Percentiles rank a stretch among this genome's conserved stretches.
Conservation (phyloP, 2,888 invertebrate genomes). For the Noctua janthe region DNA sequence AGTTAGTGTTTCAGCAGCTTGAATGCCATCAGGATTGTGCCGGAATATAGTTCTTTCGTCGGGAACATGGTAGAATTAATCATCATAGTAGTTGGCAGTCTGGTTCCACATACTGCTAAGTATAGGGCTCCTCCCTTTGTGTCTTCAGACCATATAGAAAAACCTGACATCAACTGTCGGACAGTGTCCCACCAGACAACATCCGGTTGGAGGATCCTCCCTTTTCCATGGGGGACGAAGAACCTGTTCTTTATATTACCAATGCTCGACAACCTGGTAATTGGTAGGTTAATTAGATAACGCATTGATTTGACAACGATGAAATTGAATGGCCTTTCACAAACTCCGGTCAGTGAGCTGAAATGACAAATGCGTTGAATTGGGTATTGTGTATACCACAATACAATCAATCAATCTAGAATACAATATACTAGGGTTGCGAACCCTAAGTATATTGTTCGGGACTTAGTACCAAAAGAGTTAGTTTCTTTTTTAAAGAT, state of each 20-base stretch:
- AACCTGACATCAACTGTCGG: too few species aligned
- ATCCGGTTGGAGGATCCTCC: too few species aligned
- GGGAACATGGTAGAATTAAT: background rate
- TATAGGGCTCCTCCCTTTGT: background rate
- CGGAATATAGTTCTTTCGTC: background rate
- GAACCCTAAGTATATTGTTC: slow-evolving; percentile 7
- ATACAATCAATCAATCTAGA: slow-evolving; percentile 27
- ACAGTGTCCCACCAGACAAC: too few species aligned
- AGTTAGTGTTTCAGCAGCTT: background rate
- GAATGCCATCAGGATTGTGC: background rate
- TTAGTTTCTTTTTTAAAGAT: slow-evolving; percentile 15
- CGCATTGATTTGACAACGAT: background rate
- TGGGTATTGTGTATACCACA: slow-evolving; percentile 10
- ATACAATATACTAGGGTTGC: slow-evolving; percentile 4
- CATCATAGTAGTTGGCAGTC: background rate
- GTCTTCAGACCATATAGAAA: background rate
- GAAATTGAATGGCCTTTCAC: slow-evolving; percentile 5
- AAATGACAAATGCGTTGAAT: slow-evolving; percentile 18
- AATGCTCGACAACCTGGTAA: too few species aligned
- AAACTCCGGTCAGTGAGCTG: background rate
- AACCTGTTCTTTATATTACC: too few species aligned
- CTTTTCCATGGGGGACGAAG: too few species aligned
- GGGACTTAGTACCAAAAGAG: background rate
- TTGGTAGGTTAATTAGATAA: background rate
- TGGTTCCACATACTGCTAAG: background rate